Conservation (phyloP, 2,113 vertebrate species). For the Halcyon malimbica region DNA sequence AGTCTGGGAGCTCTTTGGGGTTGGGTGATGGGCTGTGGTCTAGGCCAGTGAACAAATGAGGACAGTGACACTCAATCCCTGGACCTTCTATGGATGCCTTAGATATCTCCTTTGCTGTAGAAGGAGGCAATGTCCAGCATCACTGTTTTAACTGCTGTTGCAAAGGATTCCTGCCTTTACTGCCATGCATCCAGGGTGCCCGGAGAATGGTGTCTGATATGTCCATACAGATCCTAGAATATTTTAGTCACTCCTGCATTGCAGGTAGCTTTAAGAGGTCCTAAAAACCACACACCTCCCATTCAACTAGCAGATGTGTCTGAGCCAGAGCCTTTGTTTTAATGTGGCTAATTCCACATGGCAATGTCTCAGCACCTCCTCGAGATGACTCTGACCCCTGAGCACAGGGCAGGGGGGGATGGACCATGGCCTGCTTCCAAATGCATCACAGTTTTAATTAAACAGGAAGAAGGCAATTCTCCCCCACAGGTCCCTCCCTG, state of each 20-base stretch:
- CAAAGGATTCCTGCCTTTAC: not conserved
- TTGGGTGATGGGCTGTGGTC: not conserved
- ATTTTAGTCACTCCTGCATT: not conserved
- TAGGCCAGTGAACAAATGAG: not conserved
- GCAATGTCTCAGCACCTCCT: not conserved
- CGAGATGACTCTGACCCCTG: not conserved
- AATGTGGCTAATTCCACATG: not conserved
- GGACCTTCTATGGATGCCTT: not conserved
- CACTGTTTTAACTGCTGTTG: not conserved
- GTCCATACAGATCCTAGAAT: not conserved
- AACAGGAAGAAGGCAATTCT: not conserved
- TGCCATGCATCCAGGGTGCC: not conserved
- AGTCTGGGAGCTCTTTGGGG: not conserved
- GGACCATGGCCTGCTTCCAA: not conserved
- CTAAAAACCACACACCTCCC: not conserved
- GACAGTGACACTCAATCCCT: not conserved
- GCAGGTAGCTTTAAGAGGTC: not conserved
- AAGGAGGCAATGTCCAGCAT: not conserved
- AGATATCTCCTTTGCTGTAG: not conserved
- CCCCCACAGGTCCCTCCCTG: not conserved
- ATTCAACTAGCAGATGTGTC: fast-evolving
- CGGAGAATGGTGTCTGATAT: not conserved
- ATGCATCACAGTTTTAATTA: not conserved
- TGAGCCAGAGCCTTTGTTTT: not conserved
- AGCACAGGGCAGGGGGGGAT: not conserved